A percentile compares a stretch with the other conserved stretches of the same genome.
These are phyloP conservation scores for Otolemur garnettii DNA, from an alignment of 2,113 vertebrate species.

Conservation along the genomic window DNA sequence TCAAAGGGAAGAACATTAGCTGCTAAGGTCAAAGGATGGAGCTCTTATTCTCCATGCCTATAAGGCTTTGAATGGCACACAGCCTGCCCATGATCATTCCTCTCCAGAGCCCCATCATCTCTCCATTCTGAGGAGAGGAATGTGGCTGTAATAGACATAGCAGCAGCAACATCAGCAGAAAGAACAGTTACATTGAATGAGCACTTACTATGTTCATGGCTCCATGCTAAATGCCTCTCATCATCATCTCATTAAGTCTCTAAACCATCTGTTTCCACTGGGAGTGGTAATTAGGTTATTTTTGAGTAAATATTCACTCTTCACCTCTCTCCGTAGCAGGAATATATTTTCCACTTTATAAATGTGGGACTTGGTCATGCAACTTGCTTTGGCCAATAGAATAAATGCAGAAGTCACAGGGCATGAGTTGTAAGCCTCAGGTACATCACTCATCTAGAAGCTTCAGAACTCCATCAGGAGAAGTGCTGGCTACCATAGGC, in stretches of 20 bases:
- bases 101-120: not conserved
- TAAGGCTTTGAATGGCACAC: not conserved
- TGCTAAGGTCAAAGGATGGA: not conserved
- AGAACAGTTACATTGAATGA: not conserved
- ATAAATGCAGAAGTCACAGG: not conserved
- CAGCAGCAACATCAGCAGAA: not conserved
- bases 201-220: not conserved
- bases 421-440: not conserved
- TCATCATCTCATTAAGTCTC: not conserved
- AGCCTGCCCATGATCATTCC: not conserved
- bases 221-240: not conserved
- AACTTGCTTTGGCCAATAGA: not conserved
- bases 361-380: not conserved
- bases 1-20: not conserved
- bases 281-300: not conserved
- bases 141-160: fast-evolving
- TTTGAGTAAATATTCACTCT: not conserved
- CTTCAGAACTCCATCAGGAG: not conserved
- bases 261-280: slow-evolving; percentile 6
- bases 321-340: not conserved
- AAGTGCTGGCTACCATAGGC: not conserved
- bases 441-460: not conserved
- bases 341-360: not conserved
- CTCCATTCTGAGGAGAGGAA: not conserved
- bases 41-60: not conserved